A percentile compares a stretch with the other conserved stretches of the same genome.
Evolutionary conservation across 2,888 invertebrate species (phyloP).

Genomic region (Antheraea yamamai): DNA sequence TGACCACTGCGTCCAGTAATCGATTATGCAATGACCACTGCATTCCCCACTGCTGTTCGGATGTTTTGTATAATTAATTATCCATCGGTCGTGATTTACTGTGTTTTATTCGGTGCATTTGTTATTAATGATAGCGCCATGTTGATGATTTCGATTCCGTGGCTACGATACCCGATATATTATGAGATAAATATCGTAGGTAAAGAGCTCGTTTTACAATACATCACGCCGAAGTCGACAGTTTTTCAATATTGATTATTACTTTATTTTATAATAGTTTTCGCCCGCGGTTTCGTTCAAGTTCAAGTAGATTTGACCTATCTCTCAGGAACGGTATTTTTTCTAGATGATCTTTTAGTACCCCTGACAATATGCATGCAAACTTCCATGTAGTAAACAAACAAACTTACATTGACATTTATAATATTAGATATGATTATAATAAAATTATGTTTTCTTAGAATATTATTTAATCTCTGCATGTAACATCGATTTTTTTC

Average conservation of each 20-base stretch:
- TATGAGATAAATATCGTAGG: background rate
- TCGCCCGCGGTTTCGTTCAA: too few relatives aligned
- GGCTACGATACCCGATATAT: background rate
- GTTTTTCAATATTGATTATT: background rate
- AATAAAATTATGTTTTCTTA: too few relatives aligned
- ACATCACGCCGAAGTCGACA: background rate
- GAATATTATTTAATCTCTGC: too few relatives aligned
- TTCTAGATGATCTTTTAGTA: too few relatives aligned
- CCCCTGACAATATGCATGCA: too few relatives aligned
- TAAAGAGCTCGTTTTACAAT: background rate
- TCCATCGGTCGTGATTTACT: constrained; percentile 19
- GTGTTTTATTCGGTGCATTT: constrained; percentile 11
- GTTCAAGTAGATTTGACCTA: too few relatives aligned
- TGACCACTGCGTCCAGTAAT: constrained; percentile 28
- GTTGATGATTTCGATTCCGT: background rate
- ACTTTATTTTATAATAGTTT: background rate
- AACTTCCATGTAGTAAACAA: too few relatives aligned
- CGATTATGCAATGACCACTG: constrained; percentile 29
- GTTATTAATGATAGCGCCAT: constrained; percentile 15
- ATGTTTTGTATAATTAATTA: constrained; percentile 14
- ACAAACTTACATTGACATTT: too few relatives aligned
- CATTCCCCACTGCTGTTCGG: constrained; percentile 13
- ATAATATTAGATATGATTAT: too few relatives aligned
- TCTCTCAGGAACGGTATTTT: too few relatives aligned
- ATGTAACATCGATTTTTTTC: too few relatives aligned